A percentile compares a stretch with the other conserved stretches of the same genome.
Evolutionary conservation across 2,113 vertebrate species (phyloP).

Genomic region (Centrocercus urophasianus): DNA sequence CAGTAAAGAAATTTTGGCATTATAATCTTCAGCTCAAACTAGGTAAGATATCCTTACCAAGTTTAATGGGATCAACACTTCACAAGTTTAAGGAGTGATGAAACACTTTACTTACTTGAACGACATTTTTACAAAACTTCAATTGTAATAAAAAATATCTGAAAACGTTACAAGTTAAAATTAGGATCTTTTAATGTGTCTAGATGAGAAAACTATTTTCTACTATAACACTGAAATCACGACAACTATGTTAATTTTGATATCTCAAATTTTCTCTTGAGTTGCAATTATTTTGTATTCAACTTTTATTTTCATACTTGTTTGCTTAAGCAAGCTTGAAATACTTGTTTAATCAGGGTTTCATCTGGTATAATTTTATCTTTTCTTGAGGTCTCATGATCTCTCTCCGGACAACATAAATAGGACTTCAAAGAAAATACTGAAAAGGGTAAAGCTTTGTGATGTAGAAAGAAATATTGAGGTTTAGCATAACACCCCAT

Average conservation of each 20-base stretch:
- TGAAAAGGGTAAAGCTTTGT: background rate
- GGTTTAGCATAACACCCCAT: background rate
- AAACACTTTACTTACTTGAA: background rate
- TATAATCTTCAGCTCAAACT: background rate
- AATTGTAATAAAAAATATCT: background rate
- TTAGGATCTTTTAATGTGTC: background rate
- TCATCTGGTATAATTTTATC: background rate
- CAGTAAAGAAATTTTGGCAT: conserved; percentile 9
- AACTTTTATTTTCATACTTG: background rate
- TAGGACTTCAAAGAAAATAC: background rate
- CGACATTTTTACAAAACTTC: background rate
- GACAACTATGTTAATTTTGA: background rate
- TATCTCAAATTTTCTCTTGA: background rate
- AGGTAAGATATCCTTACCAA: background rate
- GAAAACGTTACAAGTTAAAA: background rate
- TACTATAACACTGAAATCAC: background rate
- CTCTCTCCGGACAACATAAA: background rate
- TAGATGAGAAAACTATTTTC: background rate
- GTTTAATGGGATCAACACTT: background rate
- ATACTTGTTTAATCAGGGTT: background rate
- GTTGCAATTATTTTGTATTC: background rate
- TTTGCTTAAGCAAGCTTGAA: background rate
- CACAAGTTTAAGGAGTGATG: background rate
- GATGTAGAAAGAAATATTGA: background rate
- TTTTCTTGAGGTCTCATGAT: background rate